Evolutionary conservation across 2,113 vertebrate genomes (phyloP), one percentile per base, ranked within the genome.

Genomic region (Fukomys damarensis): DNA sequence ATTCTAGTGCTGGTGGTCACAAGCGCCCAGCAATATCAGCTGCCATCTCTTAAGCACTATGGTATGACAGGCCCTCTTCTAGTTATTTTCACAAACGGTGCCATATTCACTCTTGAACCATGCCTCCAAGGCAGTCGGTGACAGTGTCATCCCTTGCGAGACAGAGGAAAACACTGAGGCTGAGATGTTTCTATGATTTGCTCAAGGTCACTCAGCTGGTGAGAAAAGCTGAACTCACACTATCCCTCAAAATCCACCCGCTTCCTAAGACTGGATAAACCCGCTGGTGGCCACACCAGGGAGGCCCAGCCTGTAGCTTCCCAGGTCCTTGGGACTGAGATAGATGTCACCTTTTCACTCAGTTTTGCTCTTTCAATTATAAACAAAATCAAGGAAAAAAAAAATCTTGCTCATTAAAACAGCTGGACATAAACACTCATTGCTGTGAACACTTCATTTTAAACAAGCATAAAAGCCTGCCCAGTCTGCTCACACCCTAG

Each of bases 111-210:
- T 58, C 14, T 87, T 1, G 3, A 49, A 77, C 19, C 83, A 59
- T 54, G 65, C 35, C 82, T 65, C 52, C 20, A 56, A 61, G 77
- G 59, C 24, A 89, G 41, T 30, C 80, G 54, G 52, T 54, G 54
- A 43, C 58, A 58, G 41, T 35, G 20, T 41, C 70, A 54, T 32
- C 35, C 63, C 72, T n/a, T 2, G 22, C 20, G n/a, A 59, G 24
- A 93, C 26, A 89, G 46, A 82, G 6, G 41, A 92, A 65, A 38
- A 96, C 82, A 91, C 59, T 58, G 88, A 97, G 81, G 85, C 65
- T 77, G n/a, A 61, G 35, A 70, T 65, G n/a, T 68, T 80, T 93
- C 93, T 83, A 54, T 65, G 61, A 86, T 30, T 52, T 38, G 70
- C 49, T 79, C 9, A 83, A 90, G 76, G 81, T 86, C 91, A 90